Base-by-base conservation (phyloP, 1,140 invertebrate species). In the Drosophila mayri region DNA sequence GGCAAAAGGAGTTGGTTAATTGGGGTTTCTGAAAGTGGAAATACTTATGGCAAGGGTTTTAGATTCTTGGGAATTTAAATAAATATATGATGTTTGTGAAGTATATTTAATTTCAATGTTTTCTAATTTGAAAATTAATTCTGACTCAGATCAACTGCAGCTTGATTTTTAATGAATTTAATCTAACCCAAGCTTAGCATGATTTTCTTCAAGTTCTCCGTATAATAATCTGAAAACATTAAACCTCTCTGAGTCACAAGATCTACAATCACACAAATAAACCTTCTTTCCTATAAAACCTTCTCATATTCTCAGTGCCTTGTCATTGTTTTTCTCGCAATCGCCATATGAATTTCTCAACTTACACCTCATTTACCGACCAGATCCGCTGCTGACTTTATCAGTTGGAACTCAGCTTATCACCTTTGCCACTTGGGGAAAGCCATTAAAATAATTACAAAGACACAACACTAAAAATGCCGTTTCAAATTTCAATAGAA, bases 401-500 rank as follows among this genome's bases (percentile, higher is more conserved):
- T 72, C 70, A 72, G 54, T 18, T 18, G 18, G 9, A 11, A 1
- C 47, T 12, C 20, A 14, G 22, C 35, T 59, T 71, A 72, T 71
- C 65, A 44, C n/a, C n/a, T 14, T 57, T 57, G 30, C 12, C 63
- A 47, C 55, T 67, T 28, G 40, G 47, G 52, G 22, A 49, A 18
- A 12, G 66, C 52, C 66, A 72, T 72, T 73, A 76, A 76, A 65
- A 47, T 54, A 64, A 58, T 76, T 63, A 65, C 72, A 52, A 74
- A 62, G 40, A 25, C 57, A 38, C 18, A 47, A 35, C 61, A 76
- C 76, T 72, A 71, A 87, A 90, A 90, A 77, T 88, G 81, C 84
- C 84, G 84, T 88, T 90, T 90, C 73, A 78, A 78, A 90, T 88
- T 88, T 88, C 84, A 84, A 90, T 88, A 90, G 84, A 88, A 88